Evolutionary conservation across 2,797 vertebrate species (phyloP), one percentile per base, ranked within the genome.

Genomic region (Mormyrops boulengeri): DNA sequence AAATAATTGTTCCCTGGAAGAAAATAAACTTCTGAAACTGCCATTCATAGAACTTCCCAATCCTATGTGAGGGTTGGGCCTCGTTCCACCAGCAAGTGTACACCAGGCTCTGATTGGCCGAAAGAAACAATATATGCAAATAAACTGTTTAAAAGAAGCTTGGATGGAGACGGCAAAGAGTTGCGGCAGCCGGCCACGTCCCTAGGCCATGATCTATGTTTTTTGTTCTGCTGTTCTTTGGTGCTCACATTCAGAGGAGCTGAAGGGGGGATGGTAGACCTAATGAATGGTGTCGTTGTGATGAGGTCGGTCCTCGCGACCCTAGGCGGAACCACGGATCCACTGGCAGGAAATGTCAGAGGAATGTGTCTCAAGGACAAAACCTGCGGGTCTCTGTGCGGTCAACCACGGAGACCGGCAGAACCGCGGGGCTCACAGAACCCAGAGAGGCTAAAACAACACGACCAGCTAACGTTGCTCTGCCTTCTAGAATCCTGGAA

Each of bases 231-330:
- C 26, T 41, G 91, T 91, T 91, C 91, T 94, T 92, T 94, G 93
- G 94, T 95, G 93, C 93, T 92, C 92, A 94, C 94, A 95, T 94
- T 94, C 77, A 50, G 30, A 69, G 53, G n/a, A 85, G 89, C 26
- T 52, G 69, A 69, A 73, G 85, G 92, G 85, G 73, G 91, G 88
- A 90, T 89, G 44, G 38, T 41, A 73, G 91, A 89, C 0, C 60
- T 53, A 69, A 89, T 88, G 89, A 89, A 89, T 86, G 82, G 57
- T 50, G 38, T 62, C 41, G 85, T 86, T 89, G 89, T 89, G 82
- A 26, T 2, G 44, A 47, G 14, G 44, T 57, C 7, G 44, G 89
- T 62, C 84, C 82, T 49, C 38, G 22, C n/a, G 47, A 84, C 85
- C 55, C 12, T 19, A 86, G 89, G 89, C 62, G 53, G 57, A 62